Evolutionary conservation across 2,888 invertebrate species (phyloP).

Genomic region (Cepaea hortensis): DNA sequence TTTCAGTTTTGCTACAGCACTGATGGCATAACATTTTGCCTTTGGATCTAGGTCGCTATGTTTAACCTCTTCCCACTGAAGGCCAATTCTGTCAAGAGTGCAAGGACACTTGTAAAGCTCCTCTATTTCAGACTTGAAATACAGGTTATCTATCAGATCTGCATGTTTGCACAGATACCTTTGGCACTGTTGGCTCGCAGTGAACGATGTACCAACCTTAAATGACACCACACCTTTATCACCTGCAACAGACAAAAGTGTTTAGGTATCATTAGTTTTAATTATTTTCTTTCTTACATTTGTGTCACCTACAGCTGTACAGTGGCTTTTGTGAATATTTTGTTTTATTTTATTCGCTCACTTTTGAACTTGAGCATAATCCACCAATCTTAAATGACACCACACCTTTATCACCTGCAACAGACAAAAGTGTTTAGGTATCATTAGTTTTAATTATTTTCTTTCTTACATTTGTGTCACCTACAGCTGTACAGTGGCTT

Average conservation of each 20-base stretch:
- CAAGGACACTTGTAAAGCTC: conserved; percentile 28
- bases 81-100: neutral
- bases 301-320: no score
- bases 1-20: conserved; percentile 14
- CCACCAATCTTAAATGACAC: neutral
- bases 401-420: conserved; percentile 18
- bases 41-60: neutral
- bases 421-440: no score
- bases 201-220: neutral
- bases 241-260: conserved; percentile 1
- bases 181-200: neutral
- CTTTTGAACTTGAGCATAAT: no score
- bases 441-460: no score
- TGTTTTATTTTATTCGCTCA: no score
- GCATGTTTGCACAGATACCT: conserved; percentile 17
- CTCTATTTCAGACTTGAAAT: conserved; percentile 1
- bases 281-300: no score
- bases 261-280: no score
- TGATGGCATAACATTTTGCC: conserved; percentile 5
- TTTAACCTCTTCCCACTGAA: conserved; percentile 4
- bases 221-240: conserved; percentile 1
- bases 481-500: no score
- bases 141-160: neutral
- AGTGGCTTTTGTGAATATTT: no score
- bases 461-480: no score